Evolutionary conservation across 2,797 vertebrate species (phyloP), one percentile per base, ranked within the genome.

Genomic region (Lophotriccus pileatus): DNA sequence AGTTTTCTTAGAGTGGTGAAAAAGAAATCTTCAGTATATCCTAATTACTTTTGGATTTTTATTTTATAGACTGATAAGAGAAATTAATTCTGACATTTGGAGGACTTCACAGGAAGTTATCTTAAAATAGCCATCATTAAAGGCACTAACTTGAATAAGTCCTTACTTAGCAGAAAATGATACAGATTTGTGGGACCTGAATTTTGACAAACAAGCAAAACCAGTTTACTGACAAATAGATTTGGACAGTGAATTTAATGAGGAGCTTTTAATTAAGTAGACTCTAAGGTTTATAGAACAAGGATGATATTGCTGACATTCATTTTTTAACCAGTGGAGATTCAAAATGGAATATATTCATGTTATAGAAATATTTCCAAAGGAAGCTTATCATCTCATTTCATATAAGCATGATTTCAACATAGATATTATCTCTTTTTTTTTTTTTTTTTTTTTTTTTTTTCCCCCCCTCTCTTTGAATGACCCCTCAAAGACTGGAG

Each of bases 31-130:
- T 83, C 49, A 37, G 21, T 63, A 53, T 85, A 88, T 83, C 37
- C 56, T 80, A 85, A 89, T 84, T 88, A 52, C n/a, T 84, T 85
- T 37, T 23, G 19, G 16, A 69, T 70, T 86, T 92, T 94, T 92
- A 36, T 82, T 69, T 95, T 89, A 70, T 63, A 21, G 60, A 70
- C 36, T 83, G 70, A 79, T 68, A 90, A 59, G 32, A 56, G 1
- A 92, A 92, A 94, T 84, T 78, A 93, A 84, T 87, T 90, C 64
- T 81, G 73, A 63, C 59, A 84, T 67, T 59, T 88, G 53, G 21
- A 94, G 50, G 85, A 63, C 37, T 92, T 92, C 69, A 87, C 17
- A 62, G 47, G 41, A 93, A 91, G 67, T 66, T 78, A 89, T 91
- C 49, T 75, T 41, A 44, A 67, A 36, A 63, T 6, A 74, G n/a